These are phyloP conservation scores for Ibycter americanus DNA, from an alignment of 2,797 vertebrate species.

Conservation along the genomic window DNA sequence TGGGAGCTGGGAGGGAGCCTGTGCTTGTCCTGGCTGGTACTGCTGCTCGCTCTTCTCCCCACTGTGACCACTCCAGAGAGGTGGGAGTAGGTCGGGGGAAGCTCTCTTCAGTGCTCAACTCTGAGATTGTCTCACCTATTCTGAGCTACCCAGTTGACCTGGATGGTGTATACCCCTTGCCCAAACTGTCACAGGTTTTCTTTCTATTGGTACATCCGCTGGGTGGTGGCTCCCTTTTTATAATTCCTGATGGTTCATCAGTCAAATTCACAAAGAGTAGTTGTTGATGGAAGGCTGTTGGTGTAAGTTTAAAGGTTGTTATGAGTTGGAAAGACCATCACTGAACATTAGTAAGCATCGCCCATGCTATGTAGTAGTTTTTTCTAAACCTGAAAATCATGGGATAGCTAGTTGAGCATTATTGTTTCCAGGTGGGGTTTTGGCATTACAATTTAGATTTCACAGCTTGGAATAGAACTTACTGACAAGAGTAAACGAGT, in stretches of 20 bases:
- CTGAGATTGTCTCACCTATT: neutral
- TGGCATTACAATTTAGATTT: neutral
- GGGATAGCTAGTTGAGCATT: neutral
- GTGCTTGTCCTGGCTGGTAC: neutral
- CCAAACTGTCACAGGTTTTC: neutral
- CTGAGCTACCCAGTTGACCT: neutral
- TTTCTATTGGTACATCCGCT: neutral
- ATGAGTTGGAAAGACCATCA: neutral
- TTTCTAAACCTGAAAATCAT: neutral
- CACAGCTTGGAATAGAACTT: neutral
- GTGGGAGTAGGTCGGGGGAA: too few relatives aligned
- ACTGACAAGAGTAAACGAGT: neutral
- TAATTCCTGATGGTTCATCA: neutral
- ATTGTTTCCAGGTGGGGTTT: neutral
- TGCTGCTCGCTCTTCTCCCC: neutral
- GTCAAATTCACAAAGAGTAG: neutral
- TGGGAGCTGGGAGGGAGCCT: neutral
- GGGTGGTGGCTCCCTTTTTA: neutral
- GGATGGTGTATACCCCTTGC: neutral
- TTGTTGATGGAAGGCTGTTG: neutral
- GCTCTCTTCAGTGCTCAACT: neutral
- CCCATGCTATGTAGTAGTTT: neutral
- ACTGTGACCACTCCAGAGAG: rapidly evolving
- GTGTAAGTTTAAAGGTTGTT: neutral
- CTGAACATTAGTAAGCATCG: neutral